These are phyloP conservation scores for Mythimna albipuncta DNA, from an alignment of 2,888 invertebrate species.

Conservation along the genomic window DNA sequence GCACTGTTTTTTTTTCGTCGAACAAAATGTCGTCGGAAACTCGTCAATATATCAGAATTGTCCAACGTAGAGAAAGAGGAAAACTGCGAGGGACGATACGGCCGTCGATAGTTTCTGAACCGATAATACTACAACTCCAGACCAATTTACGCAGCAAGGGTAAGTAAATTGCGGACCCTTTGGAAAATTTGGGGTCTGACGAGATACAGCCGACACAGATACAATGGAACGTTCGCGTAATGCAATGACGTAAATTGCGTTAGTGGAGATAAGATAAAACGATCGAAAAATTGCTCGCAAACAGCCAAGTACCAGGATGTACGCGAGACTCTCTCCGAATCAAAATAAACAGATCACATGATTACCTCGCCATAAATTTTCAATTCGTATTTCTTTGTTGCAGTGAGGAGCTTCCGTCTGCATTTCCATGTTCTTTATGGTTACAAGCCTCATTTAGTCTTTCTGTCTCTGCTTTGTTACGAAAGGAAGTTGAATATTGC, in stretches of 20 bases:
- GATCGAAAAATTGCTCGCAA: constrained; percentile 32
- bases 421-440: constrained; percentile 57
- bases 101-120: constrained; percentile 71
- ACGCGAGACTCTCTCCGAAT: constrained; percentile 13
- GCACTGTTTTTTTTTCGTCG: constrained; percentile 69
- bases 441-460: constrained; percentile 63
- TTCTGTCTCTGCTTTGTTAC: constrained; percentile 58
- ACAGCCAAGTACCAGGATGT: constrained; percentile 21
- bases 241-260: constrained; percentile 55
- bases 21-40: constrained; percentile 72
- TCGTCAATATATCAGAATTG: constrained; percentile 81
- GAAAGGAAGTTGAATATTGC: constrained; percentile 59
- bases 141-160: constrained; percentile 75
- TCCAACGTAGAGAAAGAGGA: constrained; percentile 65
- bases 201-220: constrained; percentile 59
- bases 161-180: constrained; percentile 70
- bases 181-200: constrained; percentile 62
- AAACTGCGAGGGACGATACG: constrained; percentile 67
- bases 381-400: constrained; percentile 46
- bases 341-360: constrained; percentile 51
- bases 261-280: constrained; percentile 52
- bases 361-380: constrained; percentile 51
- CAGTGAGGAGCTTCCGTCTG: constrained; percentile 51
- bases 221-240: constrained; percentile 44
- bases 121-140: constrained; percentile 74